Evolutionary conservation across 2,888 invertebrate genomes (phyloP).

Genomic region (Anoncus sp.): DNA sequence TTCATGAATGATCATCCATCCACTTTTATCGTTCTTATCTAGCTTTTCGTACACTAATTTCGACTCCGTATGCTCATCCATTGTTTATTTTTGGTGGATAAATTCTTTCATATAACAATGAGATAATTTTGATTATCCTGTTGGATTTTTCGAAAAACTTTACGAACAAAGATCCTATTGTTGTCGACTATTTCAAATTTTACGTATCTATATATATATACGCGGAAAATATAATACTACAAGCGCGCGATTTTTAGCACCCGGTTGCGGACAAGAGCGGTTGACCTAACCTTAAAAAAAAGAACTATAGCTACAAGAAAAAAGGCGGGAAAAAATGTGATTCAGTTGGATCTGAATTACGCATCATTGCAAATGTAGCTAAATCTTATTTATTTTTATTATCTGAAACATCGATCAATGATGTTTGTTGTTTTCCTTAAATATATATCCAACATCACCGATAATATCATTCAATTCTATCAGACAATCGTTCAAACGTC

Average conservation of each 20-base stretch:
- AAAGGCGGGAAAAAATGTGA: slow-evolving; percentile 1
- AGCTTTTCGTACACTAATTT: slow-evolving; percentile 18
- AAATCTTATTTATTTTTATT: slow-evolving; percentile 7
- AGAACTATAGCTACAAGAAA: too few relatives aligned
- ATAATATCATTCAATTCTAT: slow-evolving; percentile 69
- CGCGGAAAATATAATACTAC: too few relatives aligned
- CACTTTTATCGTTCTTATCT: neutral
- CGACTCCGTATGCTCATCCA: neutral
- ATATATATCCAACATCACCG: slow-evolving; percentile 61
- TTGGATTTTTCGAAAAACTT: too few relatives aligned
- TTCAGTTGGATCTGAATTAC: neutral
- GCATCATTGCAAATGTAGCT: neutral
- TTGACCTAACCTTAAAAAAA: too few relatives aligned
- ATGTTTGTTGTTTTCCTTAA: slow-evolving; percentile 35
- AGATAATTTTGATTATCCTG: too few relatives aligned
- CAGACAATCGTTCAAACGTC: slow-evolving; percentile 61
- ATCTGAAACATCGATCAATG: slow-evolving; percentile 12
- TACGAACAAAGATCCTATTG: too few relatives aligned
- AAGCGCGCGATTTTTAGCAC: too few relatives aligned
- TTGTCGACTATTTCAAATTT: too few relatives aligned
- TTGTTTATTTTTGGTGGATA: neutral
- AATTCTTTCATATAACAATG: too few relatives aligned
- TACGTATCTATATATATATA: too few relatives aligned
- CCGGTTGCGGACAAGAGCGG: too few relatives aligned
- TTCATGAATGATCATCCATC: slow-evolving; percentile 22